phyloP scores from a whole-genome alignment of 2,888 invertebrate genomes.

The Rhyacophila evoluta region DNA sequence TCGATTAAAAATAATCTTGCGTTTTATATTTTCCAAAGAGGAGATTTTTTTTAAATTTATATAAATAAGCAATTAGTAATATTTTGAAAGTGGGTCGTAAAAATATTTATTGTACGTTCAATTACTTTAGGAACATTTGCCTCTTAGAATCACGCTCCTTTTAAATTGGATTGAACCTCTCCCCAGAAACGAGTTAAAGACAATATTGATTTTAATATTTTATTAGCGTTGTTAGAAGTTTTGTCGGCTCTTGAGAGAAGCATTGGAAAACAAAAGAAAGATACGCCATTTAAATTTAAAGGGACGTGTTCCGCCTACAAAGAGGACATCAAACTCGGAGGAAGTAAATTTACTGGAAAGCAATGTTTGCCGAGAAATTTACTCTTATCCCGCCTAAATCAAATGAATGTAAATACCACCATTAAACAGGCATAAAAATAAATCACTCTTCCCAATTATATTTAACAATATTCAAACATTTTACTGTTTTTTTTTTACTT shows the following conservation, averaged over 20 bases:
- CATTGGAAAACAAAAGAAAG: slow-evolving; percentile 3
- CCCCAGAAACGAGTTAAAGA: not conserved
- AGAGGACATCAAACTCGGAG: not conserved
- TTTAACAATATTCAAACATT: not conserved
- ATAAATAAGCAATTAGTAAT: too few species aligned
- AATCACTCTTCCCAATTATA: not conserved
- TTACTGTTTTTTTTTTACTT: not conserved
- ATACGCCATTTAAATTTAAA: slow-evolving; percentile 13
- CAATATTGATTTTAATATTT: slow-evolving; percentile 29
- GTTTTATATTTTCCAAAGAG: too few species aligned
- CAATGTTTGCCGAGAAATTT: slow-evolving; percentile 14
- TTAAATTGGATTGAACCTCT: slow-evolving; percentile 1
- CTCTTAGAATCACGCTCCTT: not conserved
- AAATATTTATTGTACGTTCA: too few species aligned
- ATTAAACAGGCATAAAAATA: slow-evolving; percentile 2
- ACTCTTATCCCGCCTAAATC: slow-evolving; percentile 1
- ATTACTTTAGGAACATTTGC: too few species aligned
- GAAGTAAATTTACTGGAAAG: slow-evolving; percentile 14
- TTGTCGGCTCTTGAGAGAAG: not conserved
- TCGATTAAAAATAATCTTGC: too few species aligned
- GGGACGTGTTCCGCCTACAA: not conserved
- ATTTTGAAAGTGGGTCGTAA: too few species aligned
- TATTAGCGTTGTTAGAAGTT: slow-evolving; percentile 27
- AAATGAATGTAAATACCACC: slow-evolving; percentile 17
- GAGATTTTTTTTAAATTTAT: too few species aligned